phyloP scores from a whole-genome alignment of 2,797 vertebrate genomes.

The Pantherophis alleghaniensis region DNA sequence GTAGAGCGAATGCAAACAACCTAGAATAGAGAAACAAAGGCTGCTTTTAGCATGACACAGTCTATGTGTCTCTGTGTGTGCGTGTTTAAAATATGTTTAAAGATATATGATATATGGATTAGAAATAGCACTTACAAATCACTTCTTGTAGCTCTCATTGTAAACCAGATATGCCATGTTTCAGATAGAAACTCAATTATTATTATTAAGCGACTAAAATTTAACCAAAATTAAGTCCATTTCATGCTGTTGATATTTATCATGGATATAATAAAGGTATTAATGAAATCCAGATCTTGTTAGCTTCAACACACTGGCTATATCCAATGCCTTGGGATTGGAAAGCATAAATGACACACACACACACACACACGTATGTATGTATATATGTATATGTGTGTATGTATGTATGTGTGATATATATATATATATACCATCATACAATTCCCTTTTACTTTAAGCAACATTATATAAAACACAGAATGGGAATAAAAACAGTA shows the following conservation, averaged over 20 bases:
- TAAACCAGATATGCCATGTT: background rate
- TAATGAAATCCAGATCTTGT: background rate
- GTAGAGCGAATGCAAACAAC: constrained; percentile 91
- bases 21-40: constrained; percentile 64
- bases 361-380: background rate
- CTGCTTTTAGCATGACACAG: background rate
- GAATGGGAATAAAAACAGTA: background rate
- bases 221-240: background rate
- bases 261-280: background rate
- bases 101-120: background rate
- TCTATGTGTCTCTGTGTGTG: background rate
- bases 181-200: background rate
- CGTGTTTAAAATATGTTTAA: background rate
- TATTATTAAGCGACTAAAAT: background rate
- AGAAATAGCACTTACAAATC: background rate
- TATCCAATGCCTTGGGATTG: background rate
- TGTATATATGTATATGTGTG: too few relatives aligned
- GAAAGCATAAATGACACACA: background rate
- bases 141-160: background rate
- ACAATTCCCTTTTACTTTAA: background rate
- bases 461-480: background rate
- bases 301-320: background rate
- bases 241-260: background rate
- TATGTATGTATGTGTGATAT: too few relatives aligned
- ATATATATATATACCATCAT: background rate